Conservation (phyloP, 2,113 vertebrate genomes). For the Microtus ochrogaster region DNA sequence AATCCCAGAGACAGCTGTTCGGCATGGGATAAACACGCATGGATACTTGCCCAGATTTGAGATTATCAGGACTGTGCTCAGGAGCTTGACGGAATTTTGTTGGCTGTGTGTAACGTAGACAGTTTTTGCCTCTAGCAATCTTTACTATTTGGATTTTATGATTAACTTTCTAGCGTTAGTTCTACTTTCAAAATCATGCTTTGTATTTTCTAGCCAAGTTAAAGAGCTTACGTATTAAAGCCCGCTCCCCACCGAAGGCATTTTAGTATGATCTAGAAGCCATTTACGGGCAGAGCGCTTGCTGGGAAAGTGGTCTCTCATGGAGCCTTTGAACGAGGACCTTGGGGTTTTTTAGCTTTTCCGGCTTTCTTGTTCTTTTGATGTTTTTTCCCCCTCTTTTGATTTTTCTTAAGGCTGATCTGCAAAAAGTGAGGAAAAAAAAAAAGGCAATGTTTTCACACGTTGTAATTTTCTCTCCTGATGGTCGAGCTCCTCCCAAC, state of each 20-base stretch:
- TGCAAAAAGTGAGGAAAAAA: not conserved
- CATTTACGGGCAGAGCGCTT: not conserved
- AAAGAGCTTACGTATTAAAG: not conserved
- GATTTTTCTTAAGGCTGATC: slow-evolving; percentile 62
- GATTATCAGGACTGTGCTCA: not conserved
- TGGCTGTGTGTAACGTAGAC: not conserved
- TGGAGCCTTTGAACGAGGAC: not conserved
- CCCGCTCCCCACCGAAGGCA: not conserved
- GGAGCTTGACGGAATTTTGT: slow-evolving; percentile 22
- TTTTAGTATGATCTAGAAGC: not conserved
- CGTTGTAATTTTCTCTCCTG: slow-evolving; percentile 4
- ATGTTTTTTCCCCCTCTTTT: slow-evolving; percentile 48
- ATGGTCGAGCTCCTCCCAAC: not conserved
- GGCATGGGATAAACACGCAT: slow-evolving; percentile 2
- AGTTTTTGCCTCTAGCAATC: not conserved
- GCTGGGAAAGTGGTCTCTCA: slow-evolving; percentile 29
- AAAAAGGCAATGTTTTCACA: not conserved
- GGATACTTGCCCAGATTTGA: not conserved
- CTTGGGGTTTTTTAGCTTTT: slow-evolving; percentile 42
- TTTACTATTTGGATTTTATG: slow-evolving; percentile 45
- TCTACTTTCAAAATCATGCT: slow-evolving; percentile 35
- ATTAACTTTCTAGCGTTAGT: slow-evolving; percentile 33
- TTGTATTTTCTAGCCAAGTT: slow-evolving; percentile 36
- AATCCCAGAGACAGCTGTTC: not conserved
- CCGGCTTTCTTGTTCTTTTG: not conserved